Evolutionary conservation across 1,140 invertebrate species (phyloP), one percentile per base, ranked within the genome.

Genomic region (Elysia chlorotica): DNA sequence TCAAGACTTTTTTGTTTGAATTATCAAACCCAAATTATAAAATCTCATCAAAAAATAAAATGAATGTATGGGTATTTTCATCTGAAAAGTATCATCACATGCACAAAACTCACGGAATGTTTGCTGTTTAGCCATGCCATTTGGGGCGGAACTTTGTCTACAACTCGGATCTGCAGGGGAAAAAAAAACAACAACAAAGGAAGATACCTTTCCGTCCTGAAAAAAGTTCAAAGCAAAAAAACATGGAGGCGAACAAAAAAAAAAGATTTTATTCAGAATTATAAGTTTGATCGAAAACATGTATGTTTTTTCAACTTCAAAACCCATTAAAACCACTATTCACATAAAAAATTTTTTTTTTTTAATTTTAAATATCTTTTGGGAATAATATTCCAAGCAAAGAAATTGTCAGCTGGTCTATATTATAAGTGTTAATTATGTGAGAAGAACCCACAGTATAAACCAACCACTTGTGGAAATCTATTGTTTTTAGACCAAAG

Each of bases 91-190:
- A n/a, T n/a, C n/a, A n/a, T n/a, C n/a, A n/a, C n/a, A n/a, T n/a
- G n/a, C n/a, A n/a, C n/a, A 33, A 37, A n/a, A n/a, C 71, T 75
- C 74, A 86, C 85, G 72, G 91, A 89, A 82, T 96, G 94, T 75
- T 88, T 87, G 17, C 89, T 85, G 85, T 95, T 96, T 5, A 97
- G 87, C 92, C 95, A 97, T 3, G 94, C 95, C 79, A 94, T 93
- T 87, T 95, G 93, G 1, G 95, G 95, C 33, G 94, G 95, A 23
- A 95, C 95, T 89, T 97, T 97, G 88, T 97, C 95, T 73, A 95
- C 93, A 62, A 96, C 91, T 81, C 93, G 90, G 48, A 96, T 86
- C 85, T 90, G 89, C 75, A 79, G 77, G 61, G 73, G 56, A 66
- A 75, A 74, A 33, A 70, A 59, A 38, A 53, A 48, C 31, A 33